Conservation (phyloP, 2,888 invertebrate genomes). For the Eupithecia subfuscata region DNA sequence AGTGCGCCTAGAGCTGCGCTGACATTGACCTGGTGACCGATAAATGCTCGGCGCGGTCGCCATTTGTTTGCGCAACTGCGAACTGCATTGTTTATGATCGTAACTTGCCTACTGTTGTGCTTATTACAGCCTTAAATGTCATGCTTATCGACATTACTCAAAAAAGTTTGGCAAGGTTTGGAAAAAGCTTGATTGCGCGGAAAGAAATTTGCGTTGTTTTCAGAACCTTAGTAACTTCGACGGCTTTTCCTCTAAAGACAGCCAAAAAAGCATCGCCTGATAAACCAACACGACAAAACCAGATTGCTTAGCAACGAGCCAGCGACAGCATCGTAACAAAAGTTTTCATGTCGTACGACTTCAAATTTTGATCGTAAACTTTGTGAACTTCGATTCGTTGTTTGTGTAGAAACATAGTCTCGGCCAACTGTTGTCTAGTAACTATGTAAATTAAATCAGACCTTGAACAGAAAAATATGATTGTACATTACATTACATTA, state of each 20-base stretch:
- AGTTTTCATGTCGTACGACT: background rate
- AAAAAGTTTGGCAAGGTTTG: background rate
- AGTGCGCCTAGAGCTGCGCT: constrained; percentile 42
- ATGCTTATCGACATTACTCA: background rate
- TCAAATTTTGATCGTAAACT: background rate
- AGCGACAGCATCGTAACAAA: background rate
- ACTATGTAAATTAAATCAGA: constrained; percentile 5
- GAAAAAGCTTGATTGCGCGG: background rate
- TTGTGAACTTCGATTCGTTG: background rate
- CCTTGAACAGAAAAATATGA: background rate
- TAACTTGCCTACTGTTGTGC: constrained; percentile 9
- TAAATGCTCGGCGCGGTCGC: constrained; percentile 46
- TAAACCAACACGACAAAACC: background rate
- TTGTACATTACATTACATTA: background rate
- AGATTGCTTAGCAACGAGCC: background rate
- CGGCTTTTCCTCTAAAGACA: background rate
- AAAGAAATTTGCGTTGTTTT: background rate
- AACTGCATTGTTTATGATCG: constrained; percentile 32
- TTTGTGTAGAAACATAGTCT: constrained; percentile 4
- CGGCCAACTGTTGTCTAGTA: constrained; percentile 2
- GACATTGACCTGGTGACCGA: constrained; percentile 76
- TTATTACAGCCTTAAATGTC: constrained; percentile 2
- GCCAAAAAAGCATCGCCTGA: background rate
- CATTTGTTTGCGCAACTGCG: constrained; percentile 63
- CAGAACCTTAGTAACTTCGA: background rate